Percentiles rank a stretch among this genome's conserved stretches.
Evolutionary conservation across 2,797 vertebrate genomes (phyloP).

Genomic region (Falco cherrug): DNA sequence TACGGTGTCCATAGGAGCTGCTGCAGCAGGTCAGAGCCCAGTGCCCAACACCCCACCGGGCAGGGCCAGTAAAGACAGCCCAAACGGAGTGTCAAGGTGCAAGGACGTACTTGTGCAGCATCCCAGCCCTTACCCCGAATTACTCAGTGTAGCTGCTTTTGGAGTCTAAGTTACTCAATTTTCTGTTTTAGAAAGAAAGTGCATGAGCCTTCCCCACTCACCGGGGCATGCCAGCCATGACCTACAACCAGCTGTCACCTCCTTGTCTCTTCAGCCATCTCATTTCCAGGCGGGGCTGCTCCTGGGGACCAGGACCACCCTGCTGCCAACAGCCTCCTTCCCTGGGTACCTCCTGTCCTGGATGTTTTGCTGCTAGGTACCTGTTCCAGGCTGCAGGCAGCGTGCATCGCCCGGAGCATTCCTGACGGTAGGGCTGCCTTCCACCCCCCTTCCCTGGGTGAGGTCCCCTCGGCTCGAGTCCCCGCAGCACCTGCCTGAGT

Average conservation of each 20-base stretch:
- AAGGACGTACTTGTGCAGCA: neutral
- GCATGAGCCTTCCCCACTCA: neutral
- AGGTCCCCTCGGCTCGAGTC: too few relatives aligned
- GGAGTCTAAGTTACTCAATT: neutral
- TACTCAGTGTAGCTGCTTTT: neutral
- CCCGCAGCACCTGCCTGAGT: neutral
- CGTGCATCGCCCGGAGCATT: accelerated
- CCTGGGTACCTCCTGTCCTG: neutral
- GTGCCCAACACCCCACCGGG: neutral
- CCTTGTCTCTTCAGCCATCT: neutral
- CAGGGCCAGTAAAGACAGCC: neutral
- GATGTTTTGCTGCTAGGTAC: neutral
- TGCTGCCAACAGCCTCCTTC: neutral
- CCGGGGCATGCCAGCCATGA: neutral
- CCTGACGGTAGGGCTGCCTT: accelerated
- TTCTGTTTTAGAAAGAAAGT: neutral
- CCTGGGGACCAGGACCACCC: neutral
- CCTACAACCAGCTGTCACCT: neutral
- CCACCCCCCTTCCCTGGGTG: too few relatives aligned
- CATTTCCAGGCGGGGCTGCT: neutral
- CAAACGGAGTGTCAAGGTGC: neutral
- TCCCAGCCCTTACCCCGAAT: accelerated
- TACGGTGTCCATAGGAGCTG: accelerated
- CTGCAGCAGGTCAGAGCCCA: neutral
- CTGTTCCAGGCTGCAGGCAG: neutral